These are phyloP conservation scores for Drosophila tropicalis DNA, from an alignment of 1,140 invertebrate species.

Conservation along the genomic window DNA sequence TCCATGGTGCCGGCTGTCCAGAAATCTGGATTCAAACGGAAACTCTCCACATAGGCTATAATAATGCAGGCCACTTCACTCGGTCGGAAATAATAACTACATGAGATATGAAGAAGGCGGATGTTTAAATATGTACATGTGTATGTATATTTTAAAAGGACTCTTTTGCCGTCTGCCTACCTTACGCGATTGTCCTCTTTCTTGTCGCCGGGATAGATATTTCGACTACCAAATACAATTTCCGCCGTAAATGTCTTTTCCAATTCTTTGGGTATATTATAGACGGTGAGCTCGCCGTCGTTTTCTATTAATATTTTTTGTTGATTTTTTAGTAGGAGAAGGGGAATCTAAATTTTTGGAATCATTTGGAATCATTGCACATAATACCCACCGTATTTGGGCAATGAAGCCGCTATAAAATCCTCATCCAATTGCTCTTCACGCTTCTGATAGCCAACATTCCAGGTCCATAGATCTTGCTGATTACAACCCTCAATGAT, in stretches of 20 bases:
- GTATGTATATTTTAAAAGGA: no score
- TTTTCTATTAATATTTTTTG: slow-evolving; percentile 49
- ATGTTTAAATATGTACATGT: no score
- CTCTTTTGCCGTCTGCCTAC: slow-evolving; percentile 12
- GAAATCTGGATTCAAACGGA: slow-evolving; percentile 75
- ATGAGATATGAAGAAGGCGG: not conserved
- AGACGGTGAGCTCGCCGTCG: slow-evolving; percentile 63
- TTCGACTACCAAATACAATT: slow-evolving; percentile 70
- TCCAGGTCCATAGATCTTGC: slow-evolving; percentile 78
- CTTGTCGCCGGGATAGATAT: slow-evolving; percentile 61
- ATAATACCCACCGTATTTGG: slow-evolving; percentile 64
- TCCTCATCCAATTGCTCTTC: slow-evolving; percentile 66
- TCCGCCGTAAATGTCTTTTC: slow-evolving; percentile 70
- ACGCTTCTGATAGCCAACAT: slow-evolving; percentile 57
- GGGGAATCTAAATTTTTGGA: not conserved
- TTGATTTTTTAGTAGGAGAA: slow-evolving; percentile 12
- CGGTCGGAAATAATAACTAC: slow-evolving; percentile 60
- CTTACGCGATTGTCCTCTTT: slow-evolving; percentile 24
- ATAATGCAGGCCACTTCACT: slow-evolving; percentile 68
- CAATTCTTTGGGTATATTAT: slow-evolving; percentile 71
- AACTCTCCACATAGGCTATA: slow-evolving; percentile 75
- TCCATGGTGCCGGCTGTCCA: slow-evolving; percentile 75
- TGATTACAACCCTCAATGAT: slow-evolving; percentile 67
- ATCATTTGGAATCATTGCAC: no score
- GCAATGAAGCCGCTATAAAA: slow-evolving; percentile 59